Base-by-base conservation (phyloP, 2,797 vertebrate species). In the Arremon aurantiirostris region DNA sequence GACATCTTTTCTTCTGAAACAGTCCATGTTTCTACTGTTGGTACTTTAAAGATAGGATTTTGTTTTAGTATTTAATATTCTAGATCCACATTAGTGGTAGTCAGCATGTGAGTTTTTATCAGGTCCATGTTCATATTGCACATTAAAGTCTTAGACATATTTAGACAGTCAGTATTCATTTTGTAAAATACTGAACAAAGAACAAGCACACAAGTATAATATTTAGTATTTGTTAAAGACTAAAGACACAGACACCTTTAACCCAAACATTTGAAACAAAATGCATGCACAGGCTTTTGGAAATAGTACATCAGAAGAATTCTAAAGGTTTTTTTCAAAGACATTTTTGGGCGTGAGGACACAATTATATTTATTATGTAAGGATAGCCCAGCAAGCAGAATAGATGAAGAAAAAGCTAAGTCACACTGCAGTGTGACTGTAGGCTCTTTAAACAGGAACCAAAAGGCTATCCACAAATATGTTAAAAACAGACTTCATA, bases 1-100 rank as follows among this genome's bases (percentile, higher is more conserved):
- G 97, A 97, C 95, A 98, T 96, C 97, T 98, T 97, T 96, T 98
- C 98, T 97, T 98, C 98, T 91, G 97, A 97, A 97, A 98, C 70
- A 94, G 98, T 97, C 97, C 97, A 98, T 94, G 97, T 98, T 95
- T 97, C 97, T 92, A 98, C 97, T 53, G 97, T 96, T 19, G 98
- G 98, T 89, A 98, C 98, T 98, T 98, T 94, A 98, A 98, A 98
- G 89, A 97, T 85, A 98, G 96, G 89, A 96, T 93, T 95, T 96
- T 81, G 87, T 7, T 93, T 98, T 95, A 98, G 95, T 87, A 79
- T 76, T 92, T 82, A 64, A 55, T 95, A 84, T 88, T 96, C 77
- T 83, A 96, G 85, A 82, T 72, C 94, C 92, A 94, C 88, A 81
- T 84, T 91, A 75, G 63, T 61, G 83, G 77, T 49, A 96, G 52